These are phyloP conservation scores for Pasiphila rectangulata DNA, from an alignment of 2,888 invertebrate species.

Conservation along the genomic window DNA sequence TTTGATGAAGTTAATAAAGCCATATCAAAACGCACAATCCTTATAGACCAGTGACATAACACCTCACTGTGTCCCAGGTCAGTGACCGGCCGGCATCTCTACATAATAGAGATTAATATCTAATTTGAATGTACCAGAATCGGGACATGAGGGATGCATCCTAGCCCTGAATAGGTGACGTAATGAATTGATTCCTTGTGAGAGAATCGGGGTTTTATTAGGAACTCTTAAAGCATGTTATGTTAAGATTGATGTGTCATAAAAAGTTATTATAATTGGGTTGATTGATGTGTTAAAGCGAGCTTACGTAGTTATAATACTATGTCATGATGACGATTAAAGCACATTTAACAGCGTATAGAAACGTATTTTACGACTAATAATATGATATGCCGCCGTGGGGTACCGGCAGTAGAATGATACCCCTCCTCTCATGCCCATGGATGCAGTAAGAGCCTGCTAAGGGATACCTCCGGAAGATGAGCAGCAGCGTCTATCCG, in stretches of 20 bases:
- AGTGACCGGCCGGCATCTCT: slow-evolving; percentile 38
- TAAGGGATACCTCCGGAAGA: too few species aligned
- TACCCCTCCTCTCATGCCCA: too few species aligned
- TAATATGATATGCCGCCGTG: too few species aligned
- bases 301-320: too few species aligned
- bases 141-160: slow-evolving; percentile 22
- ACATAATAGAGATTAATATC: slow-evolving; percentile 56
- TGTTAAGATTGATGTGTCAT: slow-evolving; percentile 5
- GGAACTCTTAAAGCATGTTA: not conserved
- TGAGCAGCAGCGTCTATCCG: too few species aligned
- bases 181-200: slow-evolving; percentile 27
- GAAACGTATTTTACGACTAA: too few species aligned
- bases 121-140: slow-evolving; percentile 46
- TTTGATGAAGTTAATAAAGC: too few species aligned
- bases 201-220: slow-evolving; percentile 11
- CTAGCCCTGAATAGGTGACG: slow-evolving; percentile 5
- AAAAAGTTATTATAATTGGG: not conserved
- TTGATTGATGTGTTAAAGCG: not conserved
- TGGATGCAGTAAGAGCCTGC: too few species aligned
- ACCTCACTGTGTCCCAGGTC: slow-evolving; percentile 34
- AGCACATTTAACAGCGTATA: too few species aligned
- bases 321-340: too few species aligned
- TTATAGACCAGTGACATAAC: not conserved
- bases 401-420: too few species aligned
- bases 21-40: too few species aligned